A percentile compares a stretch with the other conserved stretches of the same genome.
Conservation (phyloP, 2,113 vertebrate species). For the Myxocyprinus asiaticus region DNA sequence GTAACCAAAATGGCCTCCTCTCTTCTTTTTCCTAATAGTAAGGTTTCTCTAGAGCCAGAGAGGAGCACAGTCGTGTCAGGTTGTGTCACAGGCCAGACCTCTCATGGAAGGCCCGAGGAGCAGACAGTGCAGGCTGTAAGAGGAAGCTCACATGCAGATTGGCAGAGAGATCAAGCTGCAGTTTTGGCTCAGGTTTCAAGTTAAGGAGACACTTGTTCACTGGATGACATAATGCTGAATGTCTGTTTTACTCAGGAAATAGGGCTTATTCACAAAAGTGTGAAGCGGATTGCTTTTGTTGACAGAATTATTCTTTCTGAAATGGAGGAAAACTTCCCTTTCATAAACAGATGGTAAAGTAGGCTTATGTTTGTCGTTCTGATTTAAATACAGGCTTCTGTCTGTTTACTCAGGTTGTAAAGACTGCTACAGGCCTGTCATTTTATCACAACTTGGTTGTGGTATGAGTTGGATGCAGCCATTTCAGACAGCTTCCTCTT, state of each 20-base stretch:
- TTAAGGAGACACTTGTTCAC: conserved; percentile 32
- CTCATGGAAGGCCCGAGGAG: conserved; percentile 62
- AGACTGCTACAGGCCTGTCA: conserved; percentile 53
- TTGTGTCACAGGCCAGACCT: conserved; percentile 57
- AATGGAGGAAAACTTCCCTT: background rate
- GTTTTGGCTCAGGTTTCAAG: conserved; percentile 16
- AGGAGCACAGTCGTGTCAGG: conserved; percentile 40
- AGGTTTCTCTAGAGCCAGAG: conserved; percentile 32
- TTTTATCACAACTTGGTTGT: conserved; percentile 60
- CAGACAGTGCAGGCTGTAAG: conserved; percentile 48
- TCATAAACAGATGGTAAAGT: conserved; percentile 19
- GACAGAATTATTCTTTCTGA: no score
- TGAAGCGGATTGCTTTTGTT: background rate
- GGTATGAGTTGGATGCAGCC: conserved; percentile 56
- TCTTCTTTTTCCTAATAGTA: conserved; percentile 25
- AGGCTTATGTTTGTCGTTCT: conserved; percentile 27
- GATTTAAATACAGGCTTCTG: background rate
- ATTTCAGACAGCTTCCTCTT: conserved; percentile 72
- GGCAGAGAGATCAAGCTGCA: conserved; percentile 19
- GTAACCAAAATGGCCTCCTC: conserved; percentile 46
- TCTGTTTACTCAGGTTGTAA: conserved; percentile 52
- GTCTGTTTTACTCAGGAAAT: conserved; percentile 17
- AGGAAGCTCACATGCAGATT: conserved; percentile 47
- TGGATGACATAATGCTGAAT: conserved; percentile 22
- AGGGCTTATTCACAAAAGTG: conserved; percentile 19